Conservation (phyloP, 2,113 vertebrate genomes). For the Neodontobutis hainanensis region DNA sequence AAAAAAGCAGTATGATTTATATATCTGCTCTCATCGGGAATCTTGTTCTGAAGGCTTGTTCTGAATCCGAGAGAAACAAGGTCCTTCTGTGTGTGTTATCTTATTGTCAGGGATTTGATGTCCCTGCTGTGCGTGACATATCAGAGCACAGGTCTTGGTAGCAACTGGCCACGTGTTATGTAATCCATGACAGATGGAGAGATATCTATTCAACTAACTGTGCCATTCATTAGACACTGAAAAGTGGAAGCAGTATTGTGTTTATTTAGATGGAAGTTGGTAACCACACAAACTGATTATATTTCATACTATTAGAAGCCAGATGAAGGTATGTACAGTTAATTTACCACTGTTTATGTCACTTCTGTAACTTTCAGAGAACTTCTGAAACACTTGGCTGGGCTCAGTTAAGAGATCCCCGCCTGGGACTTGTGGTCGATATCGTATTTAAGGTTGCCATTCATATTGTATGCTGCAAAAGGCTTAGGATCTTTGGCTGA, state of each 20-base stretch:
- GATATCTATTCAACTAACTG: slow-evolving; percentile 33
- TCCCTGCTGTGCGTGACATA: slow-evolving; percentile 60
- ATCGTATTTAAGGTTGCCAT: slow-evolving; percentile 54
- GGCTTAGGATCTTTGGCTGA: slow-evolving; percentile 39
- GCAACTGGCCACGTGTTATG: slow-evolving; percentile 53
- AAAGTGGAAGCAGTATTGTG: background rate
- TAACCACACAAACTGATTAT: background rate
- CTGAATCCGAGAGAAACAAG: background rate
- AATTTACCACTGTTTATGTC: slow-evolving; percentile 54
- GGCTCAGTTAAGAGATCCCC: slow-evolving; percentile 7
- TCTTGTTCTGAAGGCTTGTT: background rate
- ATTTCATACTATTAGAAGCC: background rate
- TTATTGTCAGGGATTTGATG: slow-evolving; percentile 44
- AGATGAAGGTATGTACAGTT: slow-evolving; percentile 18
- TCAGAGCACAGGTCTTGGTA: slow-evolving; percentile 47
- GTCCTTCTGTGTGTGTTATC: slow-evolving; percentile 11
- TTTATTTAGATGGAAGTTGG: background rate
- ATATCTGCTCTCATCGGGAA: background rate
- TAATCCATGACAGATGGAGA: slow-evolving; percentile 60
- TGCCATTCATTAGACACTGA: slow-evolving; percentile 40
- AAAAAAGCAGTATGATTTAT: background rate
- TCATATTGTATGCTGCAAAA: slow-evolving; percentile 47
- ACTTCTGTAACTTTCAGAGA: slow-evolving; percentile 30
- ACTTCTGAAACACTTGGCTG: slow-evolving; percentile 13
- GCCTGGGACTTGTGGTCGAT: slow-evolving; percentile 40